phyloP scores from a whole-genome alignment of 2,888 invertebrate species.

The Syrphus vitripennis region DNA sequence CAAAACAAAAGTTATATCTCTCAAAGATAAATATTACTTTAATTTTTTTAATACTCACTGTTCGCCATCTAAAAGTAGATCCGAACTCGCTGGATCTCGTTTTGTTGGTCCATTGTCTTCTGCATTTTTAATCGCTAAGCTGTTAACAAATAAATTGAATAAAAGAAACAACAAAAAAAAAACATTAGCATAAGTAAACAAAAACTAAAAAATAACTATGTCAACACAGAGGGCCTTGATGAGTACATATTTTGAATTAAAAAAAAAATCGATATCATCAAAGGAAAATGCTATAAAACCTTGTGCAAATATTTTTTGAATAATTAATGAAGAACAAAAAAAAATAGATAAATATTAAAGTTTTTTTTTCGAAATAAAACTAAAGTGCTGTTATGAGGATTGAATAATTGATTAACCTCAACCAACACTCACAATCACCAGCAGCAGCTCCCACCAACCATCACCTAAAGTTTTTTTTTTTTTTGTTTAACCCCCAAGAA shows the following conservation, averaged over 20 bases:
- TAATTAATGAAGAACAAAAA: neutral
- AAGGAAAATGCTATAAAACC: slow-evolving; percentile 21
- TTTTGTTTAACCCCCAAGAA: neutral
- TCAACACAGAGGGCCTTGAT: neutral
- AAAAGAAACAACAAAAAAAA: neutral
- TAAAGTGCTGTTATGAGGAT: slow-evolving; percentile 22
- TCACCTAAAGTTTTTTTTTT: neutral
- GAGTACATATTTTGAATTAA: neutral
- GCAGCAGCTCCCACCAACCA: neutral
- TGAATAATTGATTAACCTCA: slow-evolving; percentile 38
- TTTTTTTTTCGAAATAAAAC: neutral
- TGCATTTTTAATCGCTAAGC: slow-evolving; percentile 87
- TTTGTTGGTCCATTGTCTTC: slow-evolving; percentile 87
- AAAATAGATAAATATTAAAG: neutral
- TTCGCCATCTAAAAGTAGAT: slow-evolving; percentile 87
- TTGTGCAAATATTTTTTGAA: slow-evolving; percentile 50
- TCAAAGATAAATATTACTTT: neutral
- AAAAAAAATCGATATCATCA: slow-evolving; percentile 20
- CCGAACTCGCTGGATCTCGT: slow-evolving; percentile 86
- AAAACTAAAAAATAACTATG: neutral
- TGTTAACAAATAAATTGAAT: slow-evolving; percentile 77
- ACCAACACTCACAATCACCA: neutral
- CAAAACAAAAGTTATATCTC: too few species aligned
- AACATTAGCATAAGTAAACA: slow-evolving; percentile 25
- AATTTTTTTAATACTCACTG: slow-evolving; percentile 84